These are phyloP conservation scores for Platycheirus albimanus DNA, from an alignment of 2,888 invertebrate genomes.

Conservation along the genomic window DNA sequence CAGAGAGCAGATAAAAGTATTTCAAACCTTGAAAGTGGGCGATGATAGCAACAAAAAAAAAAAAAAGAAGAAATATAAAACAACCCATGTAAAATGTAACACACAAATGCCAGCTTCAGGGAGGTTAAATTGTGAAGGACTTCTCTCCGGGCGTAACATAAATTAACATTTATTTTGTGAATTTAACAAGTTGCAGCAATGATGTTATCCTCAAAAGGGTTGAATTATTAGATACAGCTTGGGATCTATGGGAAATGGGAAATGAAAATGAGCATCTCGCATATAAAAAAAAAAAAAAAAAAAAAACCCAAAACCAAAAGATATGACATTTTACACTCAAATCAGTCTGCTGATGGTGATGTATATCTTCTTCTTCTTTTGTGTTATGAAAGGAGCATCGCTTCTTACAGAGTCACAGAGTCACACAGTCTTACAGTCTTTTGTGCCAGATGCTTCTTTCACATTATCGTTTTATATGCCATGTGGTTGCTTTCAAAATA, in stretches of 20 bases:
- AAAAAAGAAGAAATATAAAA: background rate
- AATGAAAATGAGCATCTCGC: slow-evolving; percentile 33
- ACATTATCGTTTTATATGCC: slow-evolving; percentile 19
- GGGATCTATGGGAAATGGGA: background rate
- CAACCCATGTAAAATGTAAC: background rate
- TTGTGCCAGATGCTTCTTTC: slow-evolving; percentile 49
- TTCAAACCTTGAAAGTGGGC: slow-evolving; percentile 20
- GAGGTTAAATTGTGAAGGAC: slow-evolving; percentile 43
- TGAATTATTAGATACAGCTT: slow-evolving; percentile 41
- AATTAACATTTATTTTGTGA: slow-evolving; percentile 66
- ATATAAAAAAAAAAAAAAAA: slow-evolving; percentile 48
- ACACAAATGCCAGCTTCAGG: slow-evolving; percentile 31
- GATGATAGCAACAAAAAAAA: slow-evolving; percentile 5
- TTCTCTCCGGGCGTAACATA: slow-evolving; percentile 30
- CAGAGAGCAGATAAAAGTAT: background rate
- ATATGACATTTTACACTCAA: slow-evolving; percentile 50
- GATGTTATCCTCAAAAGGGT: slow-evolving; percentile 56
- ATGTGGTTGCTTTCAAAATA: slow-evolving; percentile 31
- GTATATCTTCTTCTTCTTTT: background rate
- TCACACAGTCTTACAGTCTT: too few relatives aligned
- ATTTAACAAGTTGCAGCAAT: slow-evolving; percentile 47
- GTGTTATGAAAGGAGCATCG: slow-evolving; percentile 6
- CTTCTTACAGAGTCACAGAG: slow-evolving; percentile 5
- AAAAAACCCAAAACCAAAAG: slow-evolving; percentile 7
- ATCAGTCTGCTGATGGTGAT: slow-evolving; percentile 30